Conservation (phyloP, 2,888 invertebrate species). For the Catonia carolina region DNA sequence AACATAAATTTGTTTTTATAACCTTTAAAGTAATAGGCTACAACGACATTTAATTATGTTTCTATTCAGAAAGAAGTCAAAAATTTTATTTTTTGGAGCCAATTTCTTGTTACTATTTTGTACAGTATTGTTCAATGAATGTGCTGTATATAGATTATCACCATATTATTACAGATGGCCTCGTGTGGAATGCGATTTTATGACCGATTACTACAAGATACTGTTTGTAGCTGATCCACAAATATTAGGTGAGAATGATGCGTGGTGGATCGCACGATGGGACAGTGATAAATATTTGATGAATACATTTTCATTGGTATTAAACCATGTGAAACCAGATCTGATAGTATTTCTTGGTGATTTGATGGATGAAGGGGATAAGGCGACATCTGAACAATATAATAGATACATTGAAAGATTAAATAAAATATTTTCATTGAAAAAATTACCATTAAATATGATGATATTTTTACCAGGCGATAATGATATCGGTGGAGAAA, state of each 20-base stretch:
- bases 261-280: conserved; percentile 65
- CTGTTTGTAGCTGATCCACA: conserved; percentile 87
- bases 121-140: conserved; percentile 50
- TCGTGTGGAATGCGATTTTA: conserved; percentile 41
- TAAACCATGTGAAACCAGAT: conserved; percentile 68
- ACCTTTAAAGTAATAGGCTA: too few relatives aligned
- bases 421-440: conserved; percentile 51
- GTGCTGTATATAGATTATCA: conserved; percentile 49
- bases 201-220: conserved; percentile 51
- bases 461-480: conserved; percentile 87
- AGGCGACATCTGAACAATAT: conserved; percentile 64
- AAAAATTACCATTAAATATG: conserved; percentile 24
- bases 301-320: conserved; percentile 68
- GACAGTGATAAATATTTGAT: conserved; percentile 84
- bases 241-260: conserved; percentile 74
- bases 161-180: conserved; percentile 48
- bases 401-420: conserved; percentile 68
- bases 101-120: neutral
- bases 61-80: too few relatives aligned
- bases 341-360: conserved; percentile 88
- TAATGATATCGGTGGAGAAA: conserved; percentile 96
- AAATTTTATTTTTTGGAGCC: neutral
- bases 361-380: conserved; percentile 89
- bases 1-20: too few relatives aligned
- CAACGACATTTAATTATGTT: too few relatives aligned